A percentile compares a stretch with the other conserved stretches of the same genome.
Evolutionary conservation across 2,113 vertebrate genomes (phyloP).

Genomic region (Bambusicola thoracicus): DNA sequence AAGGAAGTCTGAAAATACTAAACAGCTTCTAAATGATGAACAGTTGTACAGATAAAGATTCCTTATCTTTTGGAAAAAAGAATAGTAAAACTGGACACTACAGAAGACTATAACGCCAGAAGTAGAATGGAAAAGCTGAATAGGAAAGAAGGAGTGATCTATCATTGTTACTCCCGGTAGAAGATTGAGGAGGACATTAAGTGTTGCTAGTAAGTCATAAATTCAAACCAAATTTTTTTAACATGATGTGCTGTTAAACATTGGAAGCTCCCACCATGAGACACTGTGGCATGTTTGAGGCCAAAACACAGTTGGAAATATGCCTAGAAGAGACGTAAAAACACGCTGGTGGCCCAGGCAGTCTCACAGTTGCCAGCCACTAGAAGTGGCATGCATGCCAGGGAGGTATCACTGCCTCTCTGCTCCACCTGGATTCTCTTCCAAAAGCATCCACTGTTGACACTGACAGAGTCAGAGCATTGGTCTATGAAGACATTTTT

Average conservation of each 20-base stretch:
- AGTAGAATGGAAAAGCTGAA: background rate
- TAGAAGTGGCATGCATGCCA: background rate
- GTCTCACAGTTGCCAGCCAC: background rate
- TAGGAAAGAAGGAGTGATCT: background rate
- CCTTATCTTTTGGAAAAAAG: background rate
- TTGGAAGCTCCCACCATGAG: background rate
- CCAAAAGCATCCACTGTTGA: background rate
- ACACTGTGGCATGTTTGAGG: background rate
- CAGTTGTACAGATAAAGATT: background rate
- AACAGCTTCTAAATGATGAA: background rate
- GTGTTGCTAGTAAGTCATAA: background rate
- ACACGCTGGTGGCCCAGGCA: background rate
- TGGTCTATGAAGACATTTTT: background rate
- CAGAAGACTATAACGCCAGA: background rate
- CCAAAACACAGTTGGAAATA: background rate
- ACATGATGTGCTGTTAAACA: background rate
- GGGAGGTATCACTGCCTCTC: background rate
- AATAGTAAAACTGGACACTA: background rate
- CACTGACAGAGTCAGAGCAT: background rate
- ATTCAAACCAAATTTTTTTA: background rate
- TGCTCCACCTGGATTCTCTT: background rate
- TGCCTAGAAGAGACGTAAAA: background rate
- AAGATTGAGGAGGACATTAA: background rate
- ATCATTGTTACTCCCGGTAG: background rate
- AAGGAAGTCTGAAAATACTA: background rate